phyloP scores from a whole-genome alignment of 1,140 invertebrate genomes.

The Drosophila kikkawai region DNA sequence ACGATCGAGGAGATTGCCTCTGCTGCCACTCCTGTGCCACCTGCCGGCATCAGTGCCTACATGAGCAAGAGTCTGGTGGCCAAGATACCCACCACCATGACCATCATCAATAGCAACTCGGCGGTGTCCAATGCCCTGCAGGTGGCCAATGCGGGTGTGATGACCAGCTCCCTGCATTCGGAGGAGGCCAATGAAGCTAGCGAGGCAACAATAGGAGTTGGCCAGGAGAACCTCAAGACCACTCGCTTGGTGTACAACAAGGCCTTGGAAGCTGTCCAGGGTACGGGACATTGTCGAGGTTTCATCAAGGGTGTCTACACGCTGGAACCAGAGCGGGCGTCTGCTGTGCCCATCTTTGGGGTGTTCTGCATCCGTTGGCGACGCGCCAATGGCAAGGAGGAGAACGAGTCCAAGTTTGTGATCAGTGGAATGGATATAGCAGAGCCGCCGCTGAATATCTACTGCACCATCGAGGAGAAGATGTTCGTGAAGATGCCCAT shows the following conservation, averaged over 20 bases:
- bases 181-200: slow-evolving; percentile 67
- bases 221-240: slow-evolving; percentile 37
- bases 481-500: slow-evolving; percentile 85
- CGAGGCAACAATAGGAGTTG: slow-evolving; percentile 3
- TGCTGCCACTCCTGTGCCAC: background rate
- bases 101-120: slow-evolving; percentile 77
- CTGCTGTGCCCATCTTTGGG: slow-evolving; percentile 60
- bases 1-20: slow-evolving; percentile 15
- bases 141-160: slow-evolving; percentile 42
- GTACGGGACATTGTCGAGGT: slow-evolving; percentile 76
- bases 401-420: slow-evolving; percentile 84
- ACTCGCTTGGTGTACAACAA: slow-evolving; percentile 77
- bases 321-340: slow-evolving; percentile 17
- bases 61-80: slow-evolving; percentile 74
- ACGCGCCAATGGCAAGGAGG: slow-evolving; percentile 68
- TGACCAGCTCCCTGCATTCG: slow-evolving; percentile 57
- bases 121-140: slow-evolving; percentile 45
- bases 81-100: slow-evolving; percentile 80
- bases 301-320: slow-evolving; percentile 77
- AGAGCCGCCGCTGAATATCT: slow-evolving; percentile 82
- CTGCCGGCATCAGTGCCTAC: slow-evolving; percentile 32
- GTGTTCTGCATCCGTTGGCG: slow-evolving; percentile 84
- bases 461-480: slow-evolving; percentile 84
- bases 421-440: slow-evolving; percentile 75
- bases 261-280: slow-evolving; percentile 75